A percentile compares a stretch with the other conserved stretches of the same genome.
Evolutionary conservation across 2,113 vertebrate genomes (phyloP).

Genomic region (Pedetes capensis): DNA sequence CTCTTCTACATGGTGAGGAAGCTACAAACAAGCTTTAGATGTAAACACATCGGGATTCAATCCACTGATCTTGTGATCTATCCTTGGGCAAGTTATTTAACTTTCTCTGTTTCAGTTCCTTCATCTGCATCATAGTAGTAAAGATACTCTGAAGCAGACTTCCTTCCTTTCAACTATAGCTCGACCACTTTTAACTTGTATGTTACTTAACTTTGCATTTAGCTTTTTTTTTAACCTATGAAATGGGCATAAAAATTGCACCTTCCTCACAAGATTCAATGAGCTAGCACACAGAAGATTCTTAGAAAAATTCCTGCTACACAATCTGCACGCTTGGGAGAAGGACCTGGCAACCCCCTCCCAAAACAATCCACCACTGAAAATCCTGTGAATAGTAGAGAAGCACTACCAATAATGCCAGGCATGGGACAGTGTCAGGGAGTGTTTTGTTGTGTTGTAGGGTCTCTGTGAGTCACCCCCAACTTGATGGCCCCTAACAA

Average conservation of each 20-base stretch:
- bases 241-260: not conserved
- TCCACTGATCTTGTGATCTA: not conserved
- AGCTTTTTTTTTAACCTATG: not conserved
- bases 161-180: not conserved
- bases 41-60: not conserved
- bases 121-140: not conserved
- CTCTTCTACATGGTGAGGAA: not conserved
- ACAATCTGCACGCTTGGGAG: not conserved
- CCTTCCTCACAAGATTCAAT: not conserved
- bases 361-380: no score
- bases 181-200: not conserved
- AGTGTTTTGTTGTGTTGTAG: no score
- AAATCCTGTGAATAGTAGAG: no score
- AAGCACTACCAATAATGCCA: no score
- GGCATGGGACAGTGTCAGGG: no score
- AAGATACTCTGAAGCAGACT: not conserved
- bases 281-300: not conserved
- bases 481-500: no score
- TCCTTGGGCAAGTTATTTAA: not conserved
- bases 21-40: not conserved
- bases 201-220: not conserved
- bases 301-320: not conserved
- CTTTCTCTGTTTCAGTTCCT: not conserved
- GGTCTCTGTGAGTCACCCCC: no score
- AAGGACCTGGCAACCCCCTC: no score